phyloP scores from a whole-genome alignment of 2,797 vertebrate species.

The Danio kyathit region DNA sequence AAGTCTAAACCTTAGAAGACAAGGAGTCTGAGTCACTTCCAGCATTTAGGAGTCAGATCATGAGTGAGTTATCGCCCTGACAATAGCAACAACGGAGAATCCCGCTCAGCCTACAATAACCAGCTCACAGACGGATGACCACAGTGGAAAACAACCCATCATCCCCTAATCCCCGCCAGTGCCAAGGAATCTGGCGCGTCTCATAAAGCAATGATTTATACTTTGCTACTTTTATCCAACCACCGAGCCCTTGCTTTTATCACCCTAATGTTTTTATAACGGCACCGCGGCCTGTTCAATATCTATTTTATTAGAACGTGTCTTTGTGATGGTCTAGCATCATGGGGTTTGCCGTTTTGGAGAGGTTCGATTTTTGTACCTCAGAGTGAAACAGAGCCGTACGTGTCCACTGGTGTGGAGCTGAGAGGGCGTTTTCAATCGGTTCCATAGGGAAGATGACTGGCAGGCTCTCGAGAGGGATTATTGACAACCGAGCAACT shows the following conservation, averaged over 20 bases:
- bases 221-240: slow-evolving; percentile 72
- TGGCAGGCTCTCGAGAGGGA: neutral
- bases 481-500: neutral
- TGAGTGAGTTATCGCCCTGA: slow-evolving; percentile 66
- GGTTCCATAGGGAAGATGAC: neutral
- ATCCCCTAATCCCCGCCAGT: slow-evolving; percentile 60
- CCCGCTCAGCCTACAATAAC: slow-evolving; percentile 56
- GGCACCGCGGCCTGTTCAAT: slow-evolving; percentile 56
- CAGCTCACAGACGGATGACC: slow-evolving; percentile 43
- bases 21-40: slow-evolving; percentile 52
- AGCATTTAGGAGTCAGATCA: slow-evolving; percentile 70
- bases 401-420: slow-evolving; percentile 7
- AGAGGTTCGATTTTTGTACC: slow-evolving; percentile 39
- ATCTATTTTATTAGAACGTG: slow-evolving; percentile 52
- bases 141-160: slow-evolving; percentile 54
- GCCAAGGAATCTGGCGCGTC: slow-evolving; percentile 67
- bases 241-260: slow-evolving; percentile 67
- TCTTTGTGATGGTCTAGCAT: slow-evolving; percentile 38
- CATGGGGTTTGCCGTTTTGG: slow-evolving; percentile 30
- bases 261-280: slow-evolving; percentile 68
- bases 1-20: slow-evolving; percentile 37
- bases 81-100: slow-evolving; percentile 63
- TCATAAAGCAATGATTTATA: slow-evolving; percentile 74
- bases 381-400: neutral
- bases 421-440: slow-evolving; percentile 12